phyloP scores from a whole-genome alignment of 2,797 vertebrate genomes.

The Cephalopachus bancanus region DNA sequence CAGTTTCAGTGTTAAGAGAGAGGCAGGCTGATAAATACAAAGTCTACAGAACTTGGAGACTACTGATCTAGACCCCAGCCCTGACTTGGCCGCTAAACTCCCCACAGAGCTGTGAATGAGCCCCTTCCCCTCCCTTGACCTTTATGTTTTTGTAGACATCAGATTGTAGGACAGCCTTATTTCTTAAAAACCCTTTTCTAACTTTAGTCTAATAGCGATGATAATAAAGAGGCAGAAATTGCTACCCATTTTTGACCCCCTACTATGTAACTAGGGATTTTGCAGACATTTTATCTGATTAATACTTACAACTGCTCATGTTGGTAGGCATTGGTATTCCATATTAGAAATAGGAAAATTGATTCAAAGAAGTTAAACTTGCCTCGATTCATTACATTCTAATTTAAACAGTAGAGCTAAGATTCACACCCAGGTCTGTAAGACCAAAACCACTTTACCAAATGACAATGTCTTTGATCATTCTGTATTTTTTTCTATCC shows the following conservation, averaged over 20 bases:
- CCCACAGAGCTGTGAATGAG: background rate
- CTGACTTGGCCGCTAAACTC: background rate
- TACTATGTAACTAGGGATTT: background rate
- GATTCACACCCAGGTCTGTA: background rate
- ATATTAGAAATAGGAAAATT: slow-evolving; percentile 4
- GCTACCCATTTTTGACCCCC: background rate
- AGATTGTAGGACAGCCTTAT: background rate
- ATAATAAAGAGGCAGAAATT: background rate
- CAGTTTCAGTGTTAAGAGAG: background rate
- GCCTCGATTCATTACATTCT: background rate
- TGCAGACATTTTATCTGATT: slow-evolving; percentile 3
- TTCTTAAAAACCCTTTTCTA: slow-evolving; percentile 1
- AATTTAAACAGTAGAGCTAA: slow-evolving; percentile 17
- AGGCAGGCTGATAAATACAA: background rate
- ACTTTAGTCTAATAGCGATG: background rate
- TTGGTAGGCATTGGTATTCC: background rate
- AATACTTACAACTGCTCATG: background rate
- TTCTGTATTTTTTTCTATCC: background rate
- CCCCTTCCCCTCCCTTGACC: background rate
- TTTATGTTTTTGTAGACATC: background rate
- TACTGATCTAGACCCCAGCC: background rate
- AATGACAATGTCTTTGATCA: background rate
- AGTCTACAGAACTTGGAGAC: background rate
- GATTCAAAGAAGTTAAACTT: slow-evolving; percentile 6
- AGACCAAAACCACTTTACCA: background rate